These are phyloP conservation scores for Synergus japonicus DNA, from an alignment of 2,888 invertebrate species.

Conservation along the genomic window DNA sequence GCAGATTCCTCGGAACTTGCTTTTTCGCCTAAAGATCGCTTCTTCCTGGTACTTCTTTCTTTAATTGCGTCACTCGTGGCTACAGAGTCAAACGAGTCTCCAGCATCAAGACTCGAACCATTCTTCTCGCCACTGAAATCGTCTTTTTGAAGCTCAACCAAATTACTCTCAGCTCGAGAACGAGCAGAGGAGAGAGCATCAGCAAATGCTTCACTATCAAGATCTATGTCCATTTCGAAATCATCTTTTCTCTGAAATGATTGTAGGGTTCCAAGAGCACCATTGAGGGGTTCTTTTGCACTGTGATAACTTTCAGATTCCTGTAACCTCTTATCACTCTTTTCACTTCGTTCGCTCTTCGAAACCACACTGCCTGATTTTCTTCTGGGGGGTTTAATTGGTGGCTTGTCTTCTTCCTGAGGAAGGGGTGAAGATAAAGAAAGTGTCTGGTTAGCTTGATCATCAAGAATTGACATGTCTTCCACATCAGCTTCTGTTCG, in stretches of 20 bases:
- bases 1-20: constrained; percentile 68
- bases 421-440: constrained; percentile 62
- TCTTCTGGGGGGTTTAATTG: constrained; percentile 81
- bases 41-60: constrained; percentile 70
- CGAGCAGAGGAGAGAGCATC: constrained; percentile 69
- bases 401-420: constrained; percentile 80
- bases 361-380: constrained; percentile 81
- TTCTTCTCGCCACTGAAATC: constrained; percentile 10
- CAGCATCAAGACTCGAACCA: constrained; percentile 75
- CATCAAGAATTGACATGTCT: constrained; percentile 90
- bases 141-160: constrained; percentile 51
- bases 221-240: constrained; percentile 52
- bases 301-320: constrained; percentile 75
- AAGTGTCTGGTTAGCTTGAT: constrained; percentile 79
- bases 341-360: constrained; percentile 74
- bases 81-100: constrained; percentile 73
- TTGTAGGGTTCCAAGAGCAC: constrained; percentile 38
- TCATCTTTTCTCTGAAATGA: constrained; percentile 64
- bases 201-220: constrained; percentile 72
- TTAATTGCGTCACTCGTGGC: constrained; percentile 66
- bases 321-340: constrained; percentile 66
- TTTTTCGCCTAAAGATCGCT: constrained; percentile 59
- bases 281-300: constrained; percentile 65
- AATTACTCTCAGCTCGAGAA: constrained; percentile 47
- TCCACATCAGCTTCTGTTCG: constrained; percentile 92